These are phyloP conservation scores for Drosophila triauraria DNA, from an alignment of 1,140 invertebrate genomes.

Conservation along the genomic window DNA sequence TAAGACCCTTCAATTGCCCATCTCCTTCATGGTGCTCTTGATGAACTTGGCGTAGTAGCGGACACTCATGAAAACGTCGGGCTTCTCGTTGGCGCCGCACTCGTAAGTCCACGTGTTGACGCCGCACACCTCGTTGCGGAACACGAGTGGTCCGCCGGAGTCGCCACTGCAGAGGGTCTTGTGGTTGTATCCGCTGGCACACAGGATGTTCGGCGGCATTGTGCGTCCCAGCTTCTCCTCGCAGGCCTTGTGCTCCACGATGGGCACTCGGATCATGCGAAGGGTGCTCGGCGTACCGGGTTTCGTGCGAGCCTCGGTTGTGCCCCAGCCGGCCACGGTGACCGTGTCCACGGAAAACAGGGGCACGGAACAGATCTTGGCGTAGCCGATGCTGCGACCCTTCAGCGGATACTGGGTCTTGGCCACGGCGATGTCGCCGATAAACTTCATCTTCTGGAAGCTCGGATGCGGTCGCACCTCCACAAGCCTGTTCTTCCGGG, in stretches of 20 bases:
- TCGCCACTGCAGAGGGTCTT: conserved; percentile 47
- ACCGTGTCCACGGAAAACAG: conserved; percentile 5
- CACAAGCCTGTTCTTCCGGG: conserved; percentile 4
- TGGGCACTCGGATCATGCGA: not conserved
- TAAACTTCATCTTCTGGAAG: conserved; percentile 21
- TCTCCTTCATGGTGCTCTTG: not conserved
- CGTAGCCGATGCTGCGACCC: conserved; percentile 7
- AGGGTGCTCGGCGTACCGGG: not conserved
- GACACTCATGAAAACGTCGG: conserved; percentile 52
- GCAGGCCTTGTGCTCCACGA: conserved; percentile 10
- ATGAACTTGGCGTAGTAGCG: conserved; percentile 46
- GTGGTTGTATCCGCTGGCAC: conserved; percentile 26
- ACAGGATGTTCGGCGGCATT: conserved; percentile 44
- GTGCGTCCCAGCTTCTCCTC: not conserved
- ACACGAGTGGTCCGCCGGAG: conserved; percentile 50
- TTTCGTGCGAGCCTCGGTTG: too few species aligned
- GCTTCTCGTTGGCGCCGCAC: conserved; percentile 33
- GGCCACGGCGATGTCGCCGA: conserved; percentile 50
- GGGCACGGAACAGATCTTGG: conserved; percentile 14
- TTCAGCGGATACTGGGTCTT: not conserved
- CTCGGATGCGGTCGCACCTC: conserved; percentile 33
- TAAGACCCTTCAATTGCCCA: conserved; percentile 6
- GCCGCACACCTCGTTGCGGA: conserved; percentile 40
- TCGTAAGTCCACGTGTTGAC: conserved; percentile 37
- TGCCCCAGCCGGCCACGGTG: conserved; percentile 47